These are phyloP conservation scores for Torymus auratus DNA, from an alignment of 2,888 invertebrate species.

Conservation along the genomic window DNA sequence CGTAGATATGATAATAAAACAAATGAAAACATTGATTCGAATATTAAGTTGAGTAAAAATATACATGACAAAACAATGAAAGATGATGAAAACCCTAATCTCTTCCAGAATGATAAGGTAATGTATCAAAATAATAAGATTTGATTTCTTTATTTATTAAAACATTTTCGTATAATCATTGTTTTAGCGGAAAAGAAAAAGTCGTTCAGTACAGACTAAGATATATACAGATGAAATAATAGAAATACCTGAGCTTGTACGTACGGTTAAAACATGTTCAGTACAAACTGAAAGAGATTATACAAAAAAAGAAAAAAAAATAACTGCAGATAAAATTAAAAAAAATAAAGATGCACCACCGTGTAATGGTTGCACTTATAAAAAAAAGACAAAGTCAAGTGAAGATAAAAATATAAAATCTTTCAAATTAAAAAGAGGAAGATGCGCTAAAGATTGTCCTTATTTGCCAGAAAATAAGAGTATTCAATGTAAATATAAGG, in stretches of 20 bases:
- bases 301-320: too few relatives aligned
- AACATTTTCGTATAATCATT: too few relatives aligned
- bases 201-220: too few relatives aligned
- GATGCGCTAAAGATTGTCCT: conserved; percentile 25
- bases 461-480: not conserved
- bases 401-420: not conserved
- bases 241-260: not conserved
- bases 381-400: not conserved
- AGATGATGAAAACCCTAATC: not conserved
- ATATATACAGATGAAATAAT: too few relatives aligned
- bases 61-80: not conserved
- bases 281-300: not conserved
- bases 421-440: not conserved
- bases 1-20: conserved; percentile 22
- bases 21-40: conserved; percentile 12
- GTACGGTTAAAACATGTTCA: not conserved
- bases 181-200: too few relatives aligned
- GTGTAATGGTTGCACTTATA: not conserved
- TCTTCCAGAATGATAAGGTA: conserved; percentile 3
- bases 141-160: too few relatives aligned
- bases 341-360: not conserved
- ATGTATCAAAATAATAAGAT: too few relatives aligned
- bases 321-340: not conserved
- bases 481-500: too few relatives aligned
- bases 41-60: too few relatives aligned